Percentiles rank a stretch among this genome's conserved stretches.
These are phyloP conservation scores for Oenanthe oenanthe DNA, from an alignment of 2,113 vertebrate species.

Conservation along the genomic window DNA sequence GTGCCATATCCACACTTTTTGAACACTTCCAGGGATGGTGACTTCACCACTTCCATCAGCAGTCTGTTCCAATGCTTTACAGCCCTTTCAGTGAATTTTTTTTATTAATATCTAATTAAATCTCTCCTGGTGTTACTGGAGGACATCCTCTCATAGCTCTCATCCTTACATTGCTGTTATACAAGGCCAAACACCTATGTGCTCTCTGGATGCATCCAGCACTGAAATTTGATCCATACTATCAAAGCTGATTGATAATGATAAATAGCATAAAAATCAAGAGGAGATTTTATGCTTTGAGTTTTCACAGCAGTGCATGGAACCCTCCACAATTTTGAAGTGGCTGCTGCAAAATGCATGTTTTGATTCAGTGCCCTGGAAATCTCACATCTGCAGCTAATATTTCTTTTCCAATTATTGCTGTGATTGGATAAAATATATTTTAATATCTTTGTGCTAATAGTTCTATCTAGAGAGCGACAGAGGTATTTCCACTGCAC, in stretches of 20 bases:
- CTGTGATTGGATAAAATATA: conserved; percentile 23
- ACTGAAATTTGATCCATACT: background rate
- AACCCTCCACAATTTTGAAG: background rate
- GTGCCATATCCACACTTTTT: background rate
- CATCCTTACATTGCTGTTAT: background rate
- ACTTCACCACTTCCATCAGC: background rate
- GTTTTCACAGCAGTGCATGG: background rate
- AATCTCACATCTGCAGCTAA: background rate
- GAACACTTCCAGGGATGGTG: background rate
- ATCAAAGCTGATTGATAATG: background rate
- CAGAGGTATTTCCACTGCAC: background rate
- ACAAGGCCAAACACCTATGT: background rate
- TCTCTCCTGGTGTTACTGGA: background rate
- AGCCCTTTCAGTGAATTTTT: background rate
- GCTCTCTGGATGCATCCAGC: background rate
- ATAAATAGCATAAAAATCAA: background rate
- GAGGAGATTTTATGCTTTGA: background rate
- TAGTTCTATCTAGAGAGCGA: background rate
- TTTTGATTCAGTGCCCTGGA: background rate
- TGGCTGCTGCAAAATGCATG: background rate
- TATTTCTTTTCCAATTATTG: conserved; percentile 29
- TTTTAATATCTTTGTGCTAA: conserved; percentile 31
- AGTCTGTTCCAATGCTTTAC: background rate
- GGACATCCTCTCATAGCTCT: background rate
- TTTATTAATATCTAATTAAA: background rate